Base-by-base conservation (phyloP, 2,113 vertebrate species). In the Nycticorax nycticorax region DNA sequence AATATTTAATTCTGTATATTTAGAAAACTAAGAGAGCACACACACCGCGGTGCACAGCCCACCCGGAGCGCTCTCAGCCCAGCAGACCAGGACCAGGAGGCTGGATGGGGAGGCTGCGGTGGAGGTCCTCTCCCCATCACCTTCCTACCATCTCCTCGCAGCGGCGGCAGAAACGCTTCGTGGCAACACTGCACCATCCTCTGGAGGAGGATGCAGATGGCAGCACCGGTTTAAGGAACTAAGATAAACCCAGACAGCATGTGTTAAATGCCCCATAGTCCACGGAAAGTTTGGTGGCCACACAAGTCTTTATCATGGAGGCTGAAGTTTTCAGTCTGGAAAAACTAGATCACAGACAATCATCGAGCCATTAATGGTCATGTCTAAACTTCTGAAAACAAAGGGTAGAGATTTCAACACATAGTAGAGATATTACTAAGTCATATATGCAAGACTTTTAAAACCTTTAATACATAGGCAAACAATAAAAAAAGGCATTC, bases 31-130 rank as follows among this genome's bases (percentile, higher is more conserved):
- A 53, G 18, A 52, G 37, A 27, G n/a, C 13, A 6, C n/a, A 74
- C 10, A n/a, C 14, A 20, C 62, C 14, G 5, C 2, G 1, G 39
- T 37, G 45, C 63, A 52, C 20, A 47, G 43, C 64, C n/a, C 28
- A n/a, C 57, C 3, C 0, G 8, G 26, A 62, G 17, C 4, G 0
- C 35, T 53, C 50, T 24, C 8, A 2, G 33, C 50, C 52, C 56
- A 45, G 50, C 56, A 69, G 12, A 14, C 24, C 14, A 57, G 28
- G n/a, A 71, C 13, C 33, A 66, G 30, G 11, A 57, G 22, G 24
- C 19, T 69, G 26, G 37, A 30, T 3, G 3, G 18, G 19, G 15
- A 32, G 22, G 35, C 50, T 52, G 20, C 45, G 18, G 26, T 22
- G 23, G 35, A 67, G 47, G 27, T 7, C 16, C 9, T 41, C 43